These are phyloP conservation scores for Ommatoiulus sabulosus DNA, from an alignment of 2,888 invertebrate genomes.

Conservation along the genomic window DNA sequence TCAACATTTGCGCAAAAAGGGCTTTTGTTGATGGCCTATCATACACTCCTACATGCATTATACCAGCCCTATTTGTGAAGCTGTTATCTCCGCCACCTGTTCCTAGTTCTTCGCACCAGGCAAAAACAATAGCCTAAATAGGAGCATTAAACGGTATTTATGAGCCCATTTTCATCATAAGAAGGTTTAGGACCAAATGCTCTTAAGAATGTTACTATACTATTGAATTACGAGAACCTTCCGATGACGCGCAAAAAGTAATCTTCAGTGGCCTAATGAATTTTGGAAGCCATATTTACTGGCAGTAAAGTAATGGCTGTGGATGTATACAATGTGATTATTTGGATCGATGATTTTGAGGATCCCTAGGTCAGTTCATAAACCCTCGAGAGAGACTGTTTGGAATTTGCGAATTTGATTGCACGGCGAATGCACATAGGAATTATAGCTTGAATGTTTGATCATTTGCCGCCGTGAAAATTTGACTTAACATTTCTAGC, in stretches of 20 bases:
- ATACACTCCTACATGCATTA: background rate
- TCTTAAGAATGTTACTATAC: background rate
- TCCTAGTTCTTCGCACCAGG: background rate
- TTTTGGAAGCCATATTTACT: background rate
- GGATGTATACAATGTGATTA: background rate
- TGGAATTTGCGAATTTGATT: background rate
- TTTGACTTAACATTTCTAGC: too few species aligned
- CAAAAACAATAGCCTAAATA: constrained; percentile 31
- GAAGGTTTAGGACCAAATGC: constrained; percentile 26
- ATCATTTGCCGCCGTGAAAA: too few species aligned
- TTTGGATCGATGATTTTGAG: constrained; percentile 21
- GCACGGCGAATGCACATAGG: background rate
- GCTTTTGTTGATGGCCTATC: constrained; percentile 30
- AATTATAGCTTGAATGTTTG: background rate
- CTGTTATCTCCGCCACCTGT: constrained; percentile 28
- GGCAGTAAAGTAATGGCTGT: constrained; percentile 22
- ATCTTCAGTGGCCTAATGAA: constrained; percentile 11
- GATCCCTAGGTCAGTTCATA: background rate
- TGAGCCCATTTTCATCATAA: constrained; percentile 31
- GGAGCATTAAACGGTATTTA: constrained; percentile 13
- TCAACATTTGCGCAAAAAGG: background rate
- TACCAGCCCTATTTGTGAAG: constrained; percentile 25
- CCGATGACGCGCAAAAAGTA: constrained; percentile 18
- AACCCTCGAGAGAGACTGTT: background rate
- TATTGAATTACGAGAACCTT: background rate